Percentiles rank a stretch among this genome's conserved stretches.
Conservation (phyloP, 1,140 invertebrate species). For the Aphelinus atriplicis region DNA sequence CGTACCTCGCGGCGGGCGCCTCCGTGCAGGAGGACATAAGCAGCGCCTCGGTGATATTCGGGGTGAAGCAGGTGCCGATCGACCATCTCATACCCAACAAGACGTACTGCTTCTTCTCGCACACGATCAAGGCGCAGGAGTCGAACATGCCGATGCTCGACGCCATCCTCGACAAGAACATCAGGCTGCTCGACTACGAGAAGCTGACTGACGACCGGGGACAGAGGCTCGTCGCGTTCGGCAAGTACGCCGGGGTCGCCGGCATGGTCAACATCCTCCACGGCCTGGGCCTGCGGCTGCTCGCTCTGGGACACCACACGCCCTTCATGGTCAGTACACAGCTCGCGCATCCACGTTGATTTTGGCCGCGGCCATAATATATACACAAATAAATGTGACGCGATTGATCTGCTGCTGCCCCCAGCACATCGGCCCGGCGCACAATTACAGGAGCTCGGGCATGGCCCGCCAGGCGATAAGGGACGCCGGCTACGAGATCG, state of each 20-base stretch:
- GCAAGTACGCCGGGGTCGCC: slow-evolving; percentile 98
- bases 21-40: slow-evolving; percentile 95
- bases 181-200: slow-evolving; percentile 97
- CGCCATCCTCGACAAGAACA: slow-evolving; percentile 95
- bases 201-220: slow-evolving; percentile 91
- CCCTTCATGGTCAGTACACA: slow-evolving; percentile 89
- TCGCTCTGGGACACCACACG: slow-evolving; percentile 97
- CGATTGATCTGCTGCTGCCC: slow-evolving; percentile 7
- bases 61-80: slow-evolving; percentile 97
- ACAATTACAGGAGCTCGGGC: slow-evolving; percentile 97
- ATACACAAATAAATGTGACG: neutral
- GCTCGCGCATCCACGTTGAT: neutral
- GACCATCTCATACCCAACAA: slow-evolving; percentile 94
- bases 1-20: slow-evolving; percentile 76
- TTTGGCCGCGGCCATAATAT: neutral
- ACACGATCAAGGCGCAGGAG: slow-evolving; percentile 99
- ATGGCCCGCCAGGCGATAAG: slow-evolving; percentile 97
- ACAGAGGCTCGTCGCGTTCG: slow-evolving; percentile 95
- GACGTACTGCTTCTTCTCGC: slow-evolving; percentile 98
- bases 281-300: slow-evolving; percentile 90
- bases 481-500: slow-evolving; percentile 98
- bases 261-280: slow-evolving; percentile 99
- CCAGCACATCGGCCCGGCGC: slow-evolving; percentile 96
- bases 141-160: slow-evolving; percentile 98
- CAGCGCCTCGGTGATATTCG: slow-evolving; percentile 94